These are phyloP conservation scores for Pheosia gnoma DNA, from an alignment of 2,888 invertebrate species.

Conservation along the genomic window DNA sequence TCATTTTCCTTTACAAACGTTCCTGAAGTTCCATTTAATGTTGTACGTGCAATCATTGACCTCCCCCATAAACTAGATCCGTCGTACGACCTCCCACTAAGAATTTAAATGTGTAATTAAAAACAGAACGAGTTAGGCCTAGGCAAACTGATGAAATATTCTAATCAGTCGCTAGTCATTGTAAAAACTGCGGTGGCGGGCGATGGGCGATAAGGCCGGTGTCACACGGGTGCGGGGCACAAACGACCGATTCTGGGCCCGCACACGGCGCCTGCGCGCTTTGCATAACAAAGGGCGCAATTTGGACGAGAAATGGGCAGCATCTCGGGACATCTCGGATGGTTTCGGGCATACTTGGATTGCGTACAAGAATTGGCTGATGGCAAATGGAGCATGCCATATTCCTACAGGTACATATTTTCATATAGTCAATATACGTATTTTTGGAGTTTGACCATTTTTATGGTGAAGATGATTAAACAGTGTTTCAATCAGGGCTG, in stretches of 20 bases:
- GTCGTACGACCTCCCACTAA: conserved; percentile 53
- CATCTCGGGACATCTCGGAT: conserved; percentile 70
- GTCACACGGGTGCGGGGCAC: conserved; percentile 70
- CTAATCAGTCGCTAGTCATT: conserved; percentile 79
- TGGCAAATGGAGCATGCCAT: too few species aligned
- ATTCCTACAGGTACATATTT: too few species aligned
- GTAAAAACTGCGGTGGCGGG: conserved; percentile 66
- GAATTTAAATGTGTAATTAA: conserved; percentile 63
- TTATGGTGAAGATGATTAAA: too few species aligned
- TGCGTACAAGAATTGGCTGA: neutral
- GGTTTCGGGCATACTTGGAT: neutral
- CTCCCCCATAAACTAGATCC: conserved; percentile 29
- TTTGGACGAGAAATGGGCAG: conserved; percentile 82
- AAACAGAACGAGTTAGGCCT: conserved; percentile 57
- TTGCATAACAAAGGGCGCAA: conserved; percentile 83
- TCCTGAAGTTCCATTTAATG: neutral
- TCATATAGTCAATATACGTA: too few species aligned
- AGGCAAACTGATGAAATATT: conserved; percentile 77
- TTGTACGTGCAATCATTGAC: conserved; percentile 1
- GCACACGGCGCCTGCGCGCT: conserved; percentile 81
- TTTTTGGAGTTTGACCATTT: too few species aligned
- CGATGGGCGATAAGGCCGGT: conserved; percentile 69
- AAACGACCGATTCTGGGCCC: conserved; percentile 74
- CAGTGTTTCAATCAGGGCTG: too few species aligned
- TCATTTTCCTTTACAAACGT: neutral